Evolutionary conservation across 2,797 vertebrate genomes (phyloP).

Genomic region (Leucoraja ocellata): DNA sequence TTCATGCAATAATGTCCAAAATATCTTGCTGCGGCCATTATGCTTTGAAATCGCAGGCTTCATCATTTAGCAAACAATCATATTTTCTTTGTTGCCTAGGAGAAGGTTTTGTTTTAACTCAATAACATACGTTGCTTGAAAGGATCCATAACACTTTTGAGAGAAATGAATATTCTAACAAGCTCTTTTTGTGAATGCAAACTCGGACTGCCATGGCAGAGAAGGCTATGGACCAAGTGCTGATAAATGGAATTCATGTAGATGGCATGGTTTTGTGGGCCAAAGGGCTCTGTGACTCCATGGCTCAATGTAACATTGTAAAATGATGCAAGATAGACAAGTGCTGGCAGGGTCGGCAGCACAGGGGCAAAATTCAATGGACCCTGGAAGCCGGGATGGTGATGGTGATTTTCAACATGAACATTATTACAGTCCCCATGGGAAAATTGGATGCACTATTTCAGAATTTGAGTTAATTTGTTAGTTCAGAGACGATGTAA

Average conservation of each 20-base stretch:
- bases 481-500: background rate
- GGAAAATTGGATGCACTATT: background rate
- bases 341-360: background rate
- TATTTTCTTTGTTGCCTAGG: slow-evolving; percentile 2
- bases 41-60: background rate
- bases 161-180: background rate
- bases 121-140: too few relatives aligned
- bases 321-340: too few relatives aligned
- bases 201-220: too few relatives aligned
- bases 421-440: background rate
- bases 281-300: background rate
- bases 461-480: background rate
- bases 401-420: background rate
- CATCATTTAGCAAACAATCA: background rate
- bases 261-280: too few relatives aligned
- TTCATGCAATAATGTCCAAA: background rate
- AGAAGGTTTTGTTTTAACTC: background rate
- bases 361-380: too few relatives aligned
- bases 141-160: background rate
- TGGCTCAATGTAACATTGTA: too few relatives aligned
- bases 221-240: too few relatives aligned
- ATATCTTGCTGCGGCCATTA: background rate
- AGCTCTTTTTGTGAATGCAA: background rate
- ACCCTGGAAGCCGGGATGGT: too few relatives aligned
- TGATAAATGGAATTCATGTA: too few relatives aligned